phyloP scores from a whole-genome alignment of 2,797 vertebrate genomes.

The Lepus oiostolus region DNA sequence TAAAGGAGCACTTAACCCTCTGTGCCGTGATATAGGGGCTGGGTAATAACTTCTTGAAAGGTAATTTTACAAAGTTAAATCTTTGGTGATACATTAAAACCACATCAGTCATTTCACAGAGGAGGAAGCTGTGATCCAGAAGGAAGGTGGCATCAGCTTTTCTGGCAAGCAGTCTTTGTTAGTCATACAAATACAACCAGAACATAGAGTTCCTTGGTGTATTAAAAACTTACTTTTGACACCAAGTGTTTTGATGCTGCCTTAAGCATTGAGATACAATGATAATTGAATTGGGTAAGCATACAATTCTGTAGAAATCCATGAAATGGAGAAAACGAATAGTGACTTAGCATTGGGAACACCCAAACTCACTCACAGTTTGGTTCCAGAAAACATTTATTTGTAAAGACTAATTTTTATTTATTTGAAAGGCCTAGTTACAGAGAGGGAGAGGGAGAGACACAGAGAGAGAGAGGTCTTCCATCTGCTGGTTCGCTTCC shows the following conservation, averaged over 20 bases:
- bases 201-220: not conserved
- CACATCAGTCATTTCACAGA: slow-evolving; percentile 10
- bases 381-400: not conserved
- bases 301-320: not conserved
- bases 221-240: slow-evolving; percentile 30
- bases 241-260: not conserved
- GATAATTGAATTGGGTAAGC: not conserved
- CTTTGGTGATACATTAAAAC: not conserved
- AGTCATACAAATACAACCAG: not conserved
- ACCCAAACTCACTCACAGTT: not conserved
- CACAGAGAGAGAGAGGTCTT: no score
- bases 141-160: not conserved
- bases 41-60: not conserved
- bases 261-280: not conserved
- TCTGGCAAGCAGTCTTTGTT: not conserved
- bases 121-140: not conserved
- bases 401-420: no score
- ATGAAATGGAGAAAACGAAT: not conserved
- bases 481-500: no score
- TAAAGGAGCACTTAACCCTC: no score
- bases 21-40: not conserved
- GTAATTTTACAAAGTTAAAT: slow-evolving; percentile 15
- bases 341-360: no score
- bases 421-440: no score
- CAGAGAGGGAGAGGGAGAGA: no score